Evolutionary conservation across 2,888 invertebrate species (phyloP), one percentile per base, ranked within the genome.

Genomic region (Plagiodera versicolora): DNA sequence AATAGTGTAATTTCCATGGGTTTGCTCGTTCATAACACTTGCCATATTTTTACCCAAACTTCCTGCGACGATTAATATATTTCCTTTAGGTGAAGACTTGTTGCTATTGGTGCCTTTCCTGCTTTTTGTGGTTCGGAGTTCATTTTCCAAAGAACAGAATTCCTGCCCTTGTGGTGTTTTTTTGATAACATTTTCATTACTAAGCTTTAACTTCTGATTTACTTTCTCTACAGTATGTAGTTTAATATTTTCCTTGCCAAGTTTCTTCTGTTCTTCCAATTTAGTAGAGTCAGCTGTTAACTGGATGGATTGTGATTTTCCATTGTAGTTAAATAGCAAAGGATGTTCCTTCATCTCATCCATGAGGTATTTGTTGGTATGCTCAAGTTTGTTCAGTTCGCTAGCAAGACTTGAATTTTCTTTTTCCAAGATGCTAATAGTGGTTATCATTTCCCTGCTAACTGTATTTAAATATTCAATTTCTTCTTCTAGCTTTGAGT

Each of bases 321-420:
- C 46, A 24, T 24, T 24, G 24, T 24, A 6, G 24, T 3, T 24
- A 24, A 24, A 24, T 24, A 24, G 24, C 24, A 24, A 24, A 24
- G 24, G 24, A 46, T 46, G 17, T 46, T 18, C 46, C 18, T 46
- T 17, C 46, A 46, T 46, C 18, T 46, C 18, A 46, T 46, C 18
- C 17, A 18, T 17, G 17, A 46, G 14, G 17, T 16, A 18, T 19
- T 17, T 18, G 17, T 46, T 46, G 8, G 17, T 46, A 46, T 19
- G 17, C 18, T 46, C 18, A 19, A 18, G 3, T 18, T 46, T 46
- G 17, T 46, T 18, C 18, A 46, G 4, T 46, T 46, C 46, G 46
- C 18, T 46, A 18, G 17, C 17, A 46, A 46, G 46, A 46, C 46
- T 46, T 46, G 46, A 46, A 46, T 46, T 46, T 46, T 46, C 46